phyloP scores from a whole-genome alignment of 2,797 vertebrate genomes.

The Sus cebifrons region DNA sequence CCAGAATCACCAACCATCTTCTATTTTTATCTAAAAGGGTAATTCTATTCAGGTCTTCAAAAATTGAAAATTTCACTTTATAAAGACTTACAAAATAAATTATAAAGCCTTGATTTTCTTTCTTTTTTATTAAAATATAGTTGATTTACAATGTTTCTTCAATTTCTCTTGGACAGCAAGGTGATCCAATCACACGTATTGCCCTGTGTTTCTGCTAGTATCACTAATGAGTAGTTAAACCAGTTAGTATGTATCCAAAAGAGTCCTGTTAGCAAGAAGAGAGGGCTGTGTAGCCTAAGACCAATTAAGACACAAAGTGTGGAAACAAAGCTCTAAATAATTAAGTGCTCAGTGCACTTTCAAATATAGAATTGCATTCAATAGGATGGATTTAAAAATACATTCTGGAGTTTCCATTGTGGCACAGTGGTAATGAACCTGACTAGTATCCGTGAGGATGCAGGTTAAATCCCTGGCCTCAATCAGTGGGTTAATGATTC shows the following conservation, averaged over 20 bases:
- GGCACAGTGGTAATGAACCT: no score
- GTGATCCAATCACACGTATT: no score
- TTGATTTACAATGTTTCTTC: no score
- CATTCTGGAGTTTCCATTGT: background rate
- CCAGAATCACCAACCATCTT: background rate
- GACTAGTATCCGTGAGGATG: no score
- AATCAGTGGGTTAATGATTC: no score
- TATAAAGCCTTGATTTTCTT: slow-evolving; percentile 62
- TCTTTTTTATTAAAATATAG: background rate
- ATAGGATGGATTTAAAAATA: slow-evolving; percentile 65
- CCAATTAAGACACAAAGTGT: slow-evolving; percentile 78
- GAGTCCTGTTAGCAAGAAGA: slow-evolving; percentile 63
- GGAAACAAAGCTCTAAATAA: slow-evolving; percentile 76
- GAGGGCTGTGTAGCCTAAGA: slow-evolving; percentile 73
- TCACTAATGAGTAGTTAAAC: slow-evolving; percentile 72
- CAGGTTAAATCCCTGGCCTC: no score
- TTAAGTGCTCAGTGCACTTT: slow-evolving; percentile 70
- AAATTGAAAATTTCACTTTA: slow-evolving; percentile 26
- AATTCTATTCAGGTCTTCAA: background rate
- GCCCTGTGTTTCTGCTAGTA: background rate
- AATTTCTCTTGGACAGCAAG: no score
- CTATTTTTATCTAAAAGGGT: slow-evolving; percentile 30
- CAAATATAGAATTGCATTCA: slow-evolving; percentile 66
- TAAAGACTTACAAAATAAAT: slow-evolving; percentile 24
- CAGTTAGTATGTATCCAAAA: slow-evolving; percentile 59